Base-by-base conservation (phyloP, 1,140 invertebrate species). In the Ceratosolen fusciceps region DNA sequence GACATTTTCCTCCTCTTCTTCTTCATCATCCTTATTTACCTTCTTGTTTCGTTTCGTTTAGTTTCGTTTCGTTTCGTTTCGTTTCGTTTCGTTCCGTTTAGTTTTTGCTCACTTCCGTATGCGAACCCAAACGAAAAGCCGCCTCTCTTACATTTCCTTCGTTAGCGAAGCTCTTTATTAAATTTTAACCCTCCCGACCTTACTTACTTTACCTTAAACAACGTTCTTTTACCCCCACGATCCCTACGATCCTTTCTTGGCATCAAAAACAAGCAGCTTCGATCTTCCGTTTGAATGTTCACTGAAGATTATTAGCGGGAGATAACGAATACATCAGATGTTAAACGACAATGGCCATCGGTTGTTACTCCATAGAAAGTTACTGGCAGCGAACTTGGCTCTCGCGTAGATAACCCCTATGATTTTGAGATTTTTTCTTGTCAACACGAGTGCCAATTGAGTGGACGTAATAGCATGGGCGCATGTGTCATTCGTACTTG, bases 401-500 rank as follows among this genome's bases (percentile, higher is more conserved):
- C n/a, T n/a, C n/a, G 75, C 80, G 81, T 70, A 58, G 31, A n/a
- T 52, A 76, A 54, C 80, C 78, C 79, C 80, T 67, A 80, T 83
- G 70, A 76, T 77, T 82, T 62, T 24, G 31, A 73, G 34, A 60
- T 75, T 82, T 74, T 82, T 80, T 74, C 78, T 75, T 77, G 80
- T 83, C 81, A 83, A 83, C 67, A 54, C 54, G 81, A 83, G 74
- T 56, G 80, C 81, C 82, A 84, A 82, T 84, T 80, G 82, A 83
- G 77, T 43, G 75, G 72, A 79, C 26, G 74, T 83, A 85, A 85
- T 83, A 81, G 70, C 37, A 70, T 76, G 78, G 79, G 72, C 81
- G 81, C 77, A 84, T 84, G 80, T 83, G 83, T 83, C 74, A 43
- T 74, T 81, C 56, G 79, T 68, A 60, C 52, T 29, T 77, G 52